Evolutionary conservation across 2,113 vertebrate genomes (phyloP).

Genomic region (Clinocottus analis): DNA sequence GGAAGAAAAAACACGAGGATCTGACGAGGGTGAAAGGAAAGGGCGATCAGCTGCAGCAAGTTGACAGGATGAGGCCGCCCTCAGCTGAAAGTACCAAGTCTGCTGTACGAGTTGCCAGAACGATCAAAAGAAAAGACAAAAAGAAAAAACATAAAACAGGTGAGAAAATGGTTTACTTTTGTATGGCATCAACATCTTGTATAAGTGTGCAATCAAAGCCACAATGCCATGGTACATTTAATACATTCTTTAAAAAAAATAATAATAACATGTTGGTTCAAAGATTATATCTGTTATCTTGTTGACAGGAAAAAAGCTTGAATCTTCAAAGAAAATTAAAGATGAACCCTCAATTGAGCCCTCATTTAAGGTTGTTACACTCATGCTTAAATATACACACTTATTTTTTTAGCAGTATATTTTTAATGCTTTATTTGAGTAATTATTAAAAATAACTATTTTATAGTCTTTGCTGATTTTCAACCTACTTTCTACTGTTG

Average conservation of each 20-base stretch:
- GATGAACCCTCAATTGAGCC: slow-evolving; percentile 83
- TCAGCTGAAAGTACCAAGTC: slow-evolving; percentile 85
- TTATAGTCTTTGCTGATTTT: not conserved
- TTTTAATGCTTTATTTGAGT: too few species aligned
- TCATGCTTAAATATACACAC: not conserved
- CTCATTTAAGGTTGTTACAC: slow-evolving; percentile 89
- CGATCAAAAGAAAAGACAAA: slow-evolving; percentile 89
- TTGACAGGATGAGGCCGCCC: slow-evolving; percentile 81
- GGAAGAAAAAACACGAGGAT: slow-evolving; percentile 92
- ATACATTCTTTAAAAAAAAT: not conserved
- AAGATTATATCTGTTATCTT: not conserved
- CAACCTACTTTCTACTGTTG: not conserved
- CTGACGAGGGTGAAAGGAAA: slow-evolving; percentile 64
- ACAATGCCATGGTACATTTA: not conserved
- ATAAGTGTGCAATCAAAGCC: not conserved
- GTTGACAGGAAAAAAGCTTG: slow-evolving; percentile 87
- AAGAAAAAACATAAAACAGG: slow-evolving; percentile 92
- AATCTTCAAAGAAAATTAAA: slow-evolving; percentile 87
- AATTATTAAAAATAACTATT: not conserved
- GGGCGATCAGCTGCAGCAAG: slow-evolving; percentile 82
- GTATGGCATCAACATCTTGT: not conserved
- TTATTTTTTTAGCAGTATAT: not conserved
- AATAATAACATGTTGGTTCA: not conserved
- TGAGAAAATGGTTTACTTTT: slow-evolving; percentile 69
- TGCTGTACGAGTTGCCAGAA: slow-evolving; percentile 82